phyloP scores from a whole-genome alignment of 1,140 invertebrate species.

The Zaprionus taronus region DNA sequence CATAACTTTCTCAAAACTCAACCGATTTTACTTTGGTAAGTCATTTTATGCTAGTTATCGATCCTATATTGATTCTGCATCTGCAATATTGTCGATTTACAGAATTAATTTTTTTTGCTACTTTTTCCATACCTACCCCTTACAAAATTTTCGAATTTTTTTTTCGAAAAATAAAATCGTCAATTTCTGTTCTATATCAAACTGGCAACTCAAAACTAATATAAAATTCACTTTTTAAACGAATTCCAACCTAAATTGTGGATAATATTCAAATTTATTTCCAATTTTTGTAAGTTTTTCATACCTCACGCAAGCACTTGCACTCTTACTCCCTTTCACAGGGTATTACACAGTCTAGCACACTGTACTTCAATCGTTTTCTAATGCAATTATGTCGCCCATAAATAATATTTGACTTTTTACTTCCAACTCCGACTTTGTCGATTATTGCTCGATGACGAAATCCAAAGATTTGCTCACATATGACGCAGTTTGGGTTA shows the following conservation, averaged over 20 bases:
- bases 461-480: conserved; percentile 38
- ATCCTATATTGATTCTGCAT: not conserved
- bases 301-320: not conserved
- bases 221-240: not conserved
- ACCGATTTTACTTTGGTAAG: not conserved
- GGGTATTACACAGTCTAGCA: not conserved
- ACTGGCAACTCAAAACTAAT: not conserved
- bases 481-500: conserved; percentile 30
- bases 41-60: not conserved
- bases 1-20: too few relatives aligned
- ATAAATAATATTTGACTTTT: conserved; percentile 47
- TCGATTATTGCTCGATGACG: conserved; percentile 33
- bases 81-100: not conserved
- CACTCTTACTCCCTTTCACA: conserved; percentile 3
- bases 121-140: too few relatives aligned
- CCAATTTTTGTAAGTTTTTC: not conserved
- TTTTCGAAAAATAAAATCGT: too few relatives aligned
- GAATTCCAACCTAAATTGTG: not conserved
- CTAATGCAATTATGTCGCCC: conserved; percentile 48
- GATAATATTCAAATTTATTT: not conserved
- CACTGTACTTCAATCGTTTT: not conserved
- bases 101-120: not conserved
- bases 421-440: conserved; percentile 4
- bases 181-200: not conserved
- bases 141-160: too few relatives aligned